Conservation (phyloP, 2,113 vertebrate species). For the Ailuropoda melanoleuca region DNA sequence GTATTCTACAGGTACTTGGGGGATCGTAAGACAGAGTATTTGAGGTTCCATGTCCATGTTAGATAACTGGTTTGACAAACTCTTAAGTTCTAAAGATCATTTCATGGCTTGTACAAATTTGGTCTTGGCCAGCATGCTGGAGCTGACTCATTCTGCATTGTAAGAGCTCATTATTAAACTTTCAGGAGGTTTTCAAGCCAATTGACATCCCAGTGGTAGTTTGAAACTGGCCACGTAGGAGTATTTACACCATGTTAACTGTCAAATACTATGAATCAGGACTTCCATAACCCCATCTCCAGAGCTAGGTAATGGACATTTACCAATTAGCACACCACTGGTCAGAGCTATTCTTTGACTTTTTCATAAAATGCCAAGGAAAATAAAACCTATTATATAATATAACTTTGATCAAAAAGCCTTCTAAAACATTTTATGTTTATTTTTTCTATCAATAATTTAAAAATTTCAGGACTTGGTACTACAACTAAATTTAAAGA, state of each 20-base stretch:
- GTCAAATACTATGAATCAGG: neutral
- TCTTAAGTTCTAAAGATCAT: neutral
- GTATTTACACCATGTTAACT: neutral
- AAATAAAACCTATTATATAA: neutral
- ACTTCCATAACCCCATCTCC: fast-evolving
- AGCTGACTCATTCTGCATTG: neutral
- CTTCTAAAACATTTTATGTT: neutral
- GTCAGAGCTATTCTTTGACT: neutral
- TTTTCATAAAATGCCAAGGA: neutral
- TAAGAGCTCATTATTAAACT: neutral
- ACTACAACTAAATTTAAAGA: neutral
- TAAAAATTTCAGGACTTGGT: neutral
- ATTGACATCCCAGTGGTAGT: neutral
- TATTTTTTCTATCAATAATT: neutral
- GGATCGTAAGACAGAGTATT: neutral
- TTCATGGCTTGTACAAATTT: neutral
- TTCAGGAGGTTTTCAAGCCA: neutral
- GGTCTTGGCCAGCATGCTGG: neutral
- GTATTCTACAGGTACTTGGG: neutral
- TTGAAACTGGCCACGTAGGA: neutral
- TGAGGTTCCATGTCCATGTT: neutral
- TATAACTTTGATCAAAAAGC: neutral
- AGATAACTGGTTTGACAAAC: neutral
- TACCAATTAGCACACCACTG: neutral
- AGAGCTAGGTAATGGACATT: neutral